Conservation (phyloP, 2,888 invertebrate genomes). For the Tipula helvola region DNA sequence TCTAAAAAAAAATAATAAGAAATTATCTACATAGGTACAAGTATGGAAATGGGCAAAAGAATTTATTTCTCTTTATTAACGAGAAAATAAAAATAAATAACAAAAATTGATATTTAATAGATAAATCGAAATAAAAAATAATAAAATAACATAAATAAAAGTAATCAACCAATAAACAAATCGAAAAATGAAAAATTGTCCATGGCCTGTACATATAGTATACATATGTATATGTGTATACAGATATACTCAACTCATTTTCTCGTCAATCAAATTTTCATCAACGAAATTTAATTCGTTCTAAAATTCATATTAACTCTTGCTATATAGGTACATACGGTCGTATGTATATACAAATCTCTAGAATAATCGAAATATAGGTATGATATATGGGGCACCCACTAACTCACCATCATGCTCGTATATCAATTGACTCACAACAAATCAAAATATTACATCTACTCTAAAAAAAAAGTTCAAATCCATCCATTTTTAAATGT, state of each 20-base stretch:
- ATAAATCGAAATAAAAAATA: neutral
- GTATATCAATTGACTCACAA: neutral
- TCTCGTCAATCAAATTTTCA: neutral
- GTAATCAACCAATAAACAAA: neutral
- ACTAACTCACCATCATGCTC: neutral
- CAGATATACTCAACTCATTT: neutral
- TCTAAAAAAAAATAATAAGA: neutral
- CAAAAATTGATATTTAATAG: neutral
- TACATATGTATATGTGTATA: neutral
- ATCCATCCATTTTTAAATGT: neutral
- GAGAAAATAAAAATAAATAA: neutral
- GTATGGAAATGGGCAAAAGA: neutral
- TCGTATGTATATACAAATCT: neutral
- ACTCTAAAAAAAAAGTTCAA: neutral
- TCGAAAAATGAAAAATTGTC: neutral
- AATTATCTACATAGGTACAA: neutral
- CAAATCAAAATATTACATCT: neutral
- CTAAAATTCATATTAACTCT: neutral
- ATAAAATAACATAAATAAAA: neutral
- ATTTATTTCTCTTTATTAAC: neutral
- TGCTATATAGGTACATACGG: neutral
- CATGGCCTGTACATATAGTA: neutral
- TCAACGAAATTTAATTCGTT: conserved; percentile 4
- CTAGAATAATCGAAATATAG: neutral
- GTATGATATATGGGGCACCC: neutral